These are phyloP conservation scores for Plebejus melissa DNA, from an alignment of 2,888 invertebrate genomes.

Conservation along the genomic window DNA sequence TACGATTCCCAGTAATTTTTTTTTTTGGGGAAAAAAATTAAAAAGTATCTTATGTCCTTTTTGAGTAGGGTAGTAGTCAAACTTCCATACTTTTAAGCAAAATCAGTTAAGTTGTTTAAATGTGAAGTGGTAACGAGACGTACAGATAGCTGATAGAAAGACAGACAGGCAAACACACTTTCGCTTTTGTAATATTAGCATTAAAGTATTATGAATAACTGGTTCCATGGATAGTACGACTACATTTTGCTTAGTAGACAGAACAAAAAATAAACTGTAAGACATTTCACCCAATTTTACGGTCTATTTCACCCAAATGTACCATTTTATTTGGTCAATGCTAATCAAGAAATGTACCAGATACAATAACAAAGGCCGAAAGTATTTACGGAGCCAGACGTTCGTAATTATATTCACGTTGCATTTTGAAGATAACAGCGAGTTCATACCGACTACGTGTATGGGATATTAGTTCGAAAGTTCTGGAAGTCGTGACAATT, in stretches of 20 bases:
- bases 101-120: too few relatives aligned
- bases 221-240: too few relatives aligned
- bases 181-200: too few relatives aligned
- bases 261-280: not conserved
- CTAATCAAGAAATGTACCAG: not conserved
- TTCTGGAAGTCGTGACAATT: slow-evolving; percentile 28
- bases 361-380: not conserved
- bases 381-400: not conserved
- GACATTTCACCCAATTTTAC: not conserved
- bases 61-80: too few relatives aligned
- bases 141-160: too few relatives aligned
- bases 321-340: not conserved
- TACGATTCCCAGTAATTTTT: too few relatives aligned
- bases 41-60: too few relatives aligned
- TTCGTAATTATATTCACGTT: not conserved
- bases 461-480: slow-evolving; percentile 28
- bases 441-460: slow-evolving; percentile 20
- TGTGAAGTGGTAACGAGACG: too few relatives aligned
- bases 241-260: not conserved
- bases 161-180: too few relatives aligned
- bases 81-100: too few relatives aligned
- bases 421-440: slow-evolving; percentile 11
- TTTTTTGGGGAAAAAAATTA: too few relatives aligned
- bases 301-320: not conserved
- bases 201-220: too few relatives aligned